Percentiles rank a stretch among this genome's conserved stretches.
phyloP scores from a whole-genome alignment of 2,797 vertebrate species.

The Schizopygopsis pylzovi region DNA sequence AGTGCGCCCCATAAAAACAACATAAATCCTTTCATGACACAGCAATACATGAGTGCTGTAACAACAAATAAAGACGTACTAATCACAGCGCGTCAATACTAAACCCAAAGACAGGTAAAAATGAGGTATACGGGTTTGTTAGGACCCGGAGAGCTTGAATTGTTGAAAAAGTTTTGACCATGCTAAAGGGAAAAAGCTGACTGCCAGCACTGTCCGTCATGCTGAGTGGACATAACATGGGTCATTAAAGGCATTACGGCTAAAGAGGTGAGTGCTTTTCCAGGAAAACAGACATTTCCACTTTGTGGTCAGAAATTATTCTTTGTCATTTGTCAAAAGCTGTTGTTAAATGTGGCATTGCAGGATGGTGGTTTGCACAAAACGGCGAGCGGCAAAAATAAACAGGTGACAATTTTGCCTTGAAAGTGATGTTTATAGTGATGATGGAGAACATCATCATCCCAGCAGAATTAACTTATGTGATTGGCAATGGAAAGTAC shows the following conservation, averaged over 20 bases:
- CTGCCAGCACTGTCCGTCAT: neutral
- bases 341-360: slow-evolving; percentile 24
- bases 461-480: neutral
- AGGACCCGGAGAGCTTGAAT: neutral
- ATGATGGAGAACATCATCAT: slow-evolving; percentile 5
- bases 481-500: neutral
- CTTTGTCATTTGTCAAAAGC: neutral
- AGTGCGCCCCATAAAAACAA: slow-evolving; percentile 5
- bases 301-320: neutral
- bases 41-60: neutral
- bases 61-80: neutral
- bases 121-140: neutral
- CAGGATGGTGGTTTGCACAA: neutral
- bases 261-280: slow-evolving; percentile 1
- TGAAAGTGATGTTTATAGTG: neutral
- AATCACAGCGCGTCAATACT: neutral
- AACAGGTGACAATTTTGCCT: neutral
- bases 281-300: neutral
- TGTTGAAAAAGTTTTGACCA: neutral
- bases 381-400: neutral
- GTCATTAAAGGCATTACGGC: neutral
- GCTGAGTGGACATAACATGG: neutral
- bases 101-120: neutral
- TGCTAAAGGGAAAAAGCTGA: neutral
- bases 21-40: slow-evolving; percentile 14